Evolutionary conservation across 2,888 invertebrate species (phyloP).

Genomic region (Apoda limacodes): DNA sequence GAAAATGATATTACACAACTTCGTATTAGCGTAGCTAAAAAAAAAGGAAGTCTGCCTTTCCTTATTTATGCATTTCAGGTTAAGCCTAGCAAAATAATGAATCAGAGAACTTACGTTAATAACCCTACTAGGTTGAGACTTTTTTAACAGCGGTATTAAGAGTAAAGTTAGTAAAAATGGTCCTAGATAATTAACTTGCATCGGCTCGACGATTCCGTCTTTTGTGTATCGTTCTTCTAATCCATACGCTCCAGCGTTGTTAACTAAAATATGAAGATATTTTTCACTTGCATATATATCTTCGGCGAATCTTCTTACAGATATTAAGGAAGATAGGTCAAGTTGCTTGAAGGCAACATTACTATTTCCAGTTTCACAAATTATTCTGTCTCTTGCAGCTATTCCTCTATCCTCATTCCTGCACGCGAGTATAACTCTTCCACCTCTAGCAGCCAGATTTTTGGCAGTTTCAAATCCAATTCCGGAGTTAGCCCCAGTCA

Average conservation of each 20-base stretch:
- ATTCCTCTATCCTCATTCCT: too few species aligned
- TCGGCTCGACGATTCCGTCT: too few species aligned
- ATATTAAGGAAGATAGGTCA: slow-evolving; percentile 78
- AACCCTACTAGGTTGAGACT: slow-evolving; percentile 77
- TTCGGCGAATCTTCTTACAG: slow-evolving; percentile 81
- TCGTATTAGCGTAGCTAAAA: slow-evolving; percentile 28
- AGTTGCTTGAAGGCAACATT: slow-evolving; percentile 75
- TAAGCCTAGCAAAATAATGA: slow-evolving; percentile 74
- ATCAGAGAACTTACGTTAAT: slow-evolving; percentile 81
- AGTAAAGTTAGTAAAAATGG: slow-evolving; percentile 87
- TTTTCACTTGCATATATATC: slow-evolving; percentile 76
- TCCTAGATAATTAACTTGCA: slow-evolving; percentile 91
- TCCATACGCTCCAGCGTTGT: slow-evolving; percentile 85
- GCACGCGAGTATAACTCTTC: too few species aligned
- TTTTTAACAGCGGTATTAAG: too few species aligned
- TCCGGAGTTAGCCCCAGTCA: too few species aligned
- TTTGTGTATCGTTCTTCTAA: slow-evolving; percentile 74
- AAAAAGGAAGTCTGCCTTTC: slow-evolving; percentile 5
- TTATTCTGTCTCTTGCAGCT: too few species aligned
- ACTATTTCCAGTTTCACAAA: slow-evolving; percentile 72
- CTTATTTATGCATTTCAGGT: slow-evolving; percentile 56
- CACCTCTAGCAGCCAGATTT: slow-evolving; percentile 54
- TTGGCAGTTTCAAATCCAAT: too few species aligned
- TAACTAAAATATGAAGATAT: too few species aligned
- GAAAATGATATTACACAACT: slow-evolving; percentile 32